phyloP scores from a whole-genome alignment of 2,797 vertebrate species.

The Orientallactaga sibirica region DNA sequence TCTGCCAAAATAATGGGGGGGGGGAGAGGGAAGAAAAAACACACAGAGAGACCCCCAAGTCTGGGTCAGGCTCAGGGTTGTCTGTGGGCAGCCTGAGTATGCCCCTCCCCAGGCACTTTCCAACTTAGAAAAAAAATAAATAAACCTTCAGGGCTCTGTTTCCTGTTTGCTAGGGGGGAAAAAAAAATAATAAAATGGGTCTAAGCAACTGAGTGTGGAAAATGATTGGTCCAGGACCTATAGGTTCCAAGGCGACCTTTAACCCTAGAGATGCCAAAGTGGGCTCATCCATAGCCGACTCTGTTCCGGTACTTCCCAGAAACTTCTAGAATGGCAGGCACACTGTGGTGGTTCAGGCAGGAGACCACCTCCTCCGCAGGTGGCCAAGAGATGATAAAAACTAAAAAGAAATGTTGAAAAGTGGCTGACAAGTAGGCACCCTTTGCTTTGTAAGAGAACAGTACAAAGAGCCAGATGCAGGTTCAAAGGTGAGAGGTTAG shows the following conservation, averaged over 20 bases:
- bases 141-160: slow-evolving; percentile 86
- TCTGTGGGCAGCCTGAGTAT: slow-evolving; percentile 75
- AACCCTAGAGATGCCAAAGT: slow-evolving; percentile 81
- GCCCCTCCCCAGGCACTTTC: slow-evolving; percentile 81
- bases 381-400: not conserved
- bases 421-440: not conserved
- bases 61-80: slow-evolving; percentile 88
- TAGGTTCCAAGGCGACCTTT: slow-evolving; percentile 83
- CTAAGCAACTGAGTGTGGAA: slow-evolving; percentile 84
- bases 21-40: slow-evolving; percentile 76
- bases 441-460: not conserved
- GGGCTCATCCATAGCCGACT: not conserved
- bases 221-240: slow-evolving; percentile 75
- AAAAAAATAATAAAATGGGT: slow-evolving; percentile 76
- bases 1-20: slow-evolving; percentile 92
- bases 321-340: slow-evolving; percentile 9
- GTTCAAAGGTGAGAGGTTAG: not conserved
- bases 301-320: not conserved
- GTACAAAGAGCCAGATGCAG: not conserved
- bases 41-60: slow-evolving; percentile 90
- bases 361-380: not conserved
- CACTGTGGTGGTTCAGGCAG: not conserved
- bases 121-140: slow-evolving; percentile 68
- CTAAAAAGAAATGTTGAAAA: not conserved
- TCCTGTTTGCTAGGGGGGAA: slow-evolving; percentile 87